phyloP scores from a whole-genome alignment of 37 sponge, comb jelly and placozoan genomes.

The Amphimedon queenslandica region DNA sequence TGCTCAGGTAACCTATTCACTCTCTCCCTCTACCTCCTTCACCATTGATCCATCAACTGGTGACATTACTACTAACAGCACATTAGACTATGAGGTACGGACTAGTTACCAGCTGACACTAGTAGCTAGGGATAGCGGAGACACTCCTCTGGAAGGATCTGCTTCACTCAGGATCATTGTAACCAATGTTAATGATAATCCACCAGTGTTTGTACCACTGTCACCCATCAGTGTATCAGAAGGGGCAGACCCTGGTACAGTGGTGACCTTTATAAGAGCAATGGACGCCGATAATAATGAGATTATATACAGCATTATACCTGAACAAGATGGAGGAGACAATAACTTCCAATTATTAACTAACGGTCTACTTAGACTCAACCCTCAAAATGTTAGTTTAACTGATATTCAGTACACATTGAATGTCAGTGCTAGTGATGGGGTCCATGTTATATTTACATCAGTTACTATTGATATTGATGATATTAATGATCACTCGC shows the following conservation, averaged over 20 bases:
- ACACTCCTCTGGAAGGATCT: conserved; percentile 20
- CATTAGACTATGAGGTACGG: conserved; percentile 15
- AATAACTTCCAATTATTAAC: conserved; percentile 24
- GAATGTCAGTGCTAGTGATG: conserved; percentile 58
- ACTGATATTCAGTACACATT: conserved; percentile 17
- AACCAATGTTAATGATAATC: conserved; percentile 43
- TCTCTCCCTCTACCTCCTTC: conserved; percentile 12
- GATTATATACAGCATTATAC: conserved; percentile 23
- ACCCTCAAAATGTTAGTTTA: background rate
- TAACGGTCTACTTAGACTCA: conserved; percentile 24
- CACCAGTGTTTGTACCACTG: conserved; percentile 32
- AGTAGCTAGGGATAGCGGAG: conserved; percentile 32
- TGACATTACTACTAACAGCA: background rate
- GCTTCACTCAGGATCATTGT: conserved; percentile 26
- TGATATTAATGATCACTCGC: conserved; percentile 44
- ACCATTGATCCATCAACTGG: conserved; percentile 34
- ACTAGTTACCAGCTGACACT: conserved; percentile 27
- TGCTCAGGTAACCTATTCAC: conserved; percentile 41
- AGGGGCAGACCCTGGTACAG: conserved; percentile 10
- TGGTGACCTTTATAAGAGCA: conserved; percentile 27
- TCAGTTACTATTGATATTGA: conserved; percentile 13
- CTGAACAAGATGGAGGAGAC: background rate
- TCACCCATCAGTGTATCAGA: conserved; percentile 7
- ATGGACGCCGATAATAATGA: conserved; percentile 29
- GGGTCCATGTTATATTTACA: background rate